Conservation (phyloP, 2,888 invertebrate species). For the Proisotoma minuta region DNA sequence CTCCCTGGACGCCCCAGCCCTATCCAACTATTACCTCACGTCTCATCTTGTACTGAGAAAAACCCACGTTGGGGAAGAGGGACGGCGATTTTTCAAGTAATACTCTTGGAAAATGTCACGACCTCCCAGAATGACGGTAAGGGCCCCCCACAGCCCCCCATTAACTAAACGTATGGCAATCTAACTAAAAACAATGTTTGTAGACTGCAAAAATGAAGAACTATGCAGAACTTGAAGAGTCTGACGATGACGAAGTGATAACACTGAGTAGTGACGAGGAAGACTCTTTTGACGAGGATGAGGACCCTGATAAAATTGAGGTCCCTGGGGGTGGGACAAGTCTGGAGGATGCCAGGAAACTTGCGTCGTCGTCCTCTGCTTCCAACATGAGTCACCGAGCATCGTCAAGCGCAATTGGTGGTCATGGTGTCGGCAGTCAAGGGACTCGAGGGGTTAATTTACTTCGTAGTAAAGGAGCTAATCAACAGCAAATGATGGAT, state of each 20-base stretch:
- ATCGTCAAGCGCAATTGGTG: not conserved
- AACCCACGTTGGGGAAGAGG: constrained; percentile 8
- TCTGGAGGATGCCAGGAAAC: constrained; percentile 64
- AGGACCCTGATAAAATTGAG: constrained; percentile 86
- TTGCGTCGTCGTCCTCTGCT: constrained; percentile 12
- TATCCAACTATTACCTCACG: constrained; percentile 13
- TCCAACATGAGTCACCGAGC: not conserved
- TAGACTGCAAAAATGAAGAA: constrained; percentile 26
- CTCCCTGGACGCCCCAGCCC: not conserved
- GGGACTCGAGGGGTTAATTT: not conserved
- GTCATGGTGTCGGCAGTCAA: not conserved
- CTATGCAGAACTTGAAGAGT: constrained; percentile 26
- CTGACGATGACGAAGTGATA: constrained; percentile 17
- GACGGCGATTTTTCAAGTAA: not conserved
- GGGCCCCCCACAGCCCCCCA: not conserved
- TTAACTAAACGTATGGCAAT: not conserved
- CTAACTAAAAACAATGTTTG: not conserved
- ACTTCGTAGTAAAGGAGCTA: not conserved
- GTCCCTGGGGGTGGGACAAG: constrained; percentile 89
- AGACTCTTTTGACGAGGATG: constrained; percentile 56
- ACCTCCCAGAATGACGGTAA: constrained; percentile 16
- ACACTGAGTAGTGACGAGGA: constrained; percentile 43
- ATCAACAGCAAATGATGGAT: too few species aligned
- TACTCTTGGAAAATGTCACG: constrained; percentile 12
- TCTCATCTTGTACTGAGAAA: constrained; percentile 13